Evolutionary conservation across 2,113 vertebrate genomes (phyloP), one percentile per base, ranked within the genome.

Genomic region (Rallus limicola): DNA sequence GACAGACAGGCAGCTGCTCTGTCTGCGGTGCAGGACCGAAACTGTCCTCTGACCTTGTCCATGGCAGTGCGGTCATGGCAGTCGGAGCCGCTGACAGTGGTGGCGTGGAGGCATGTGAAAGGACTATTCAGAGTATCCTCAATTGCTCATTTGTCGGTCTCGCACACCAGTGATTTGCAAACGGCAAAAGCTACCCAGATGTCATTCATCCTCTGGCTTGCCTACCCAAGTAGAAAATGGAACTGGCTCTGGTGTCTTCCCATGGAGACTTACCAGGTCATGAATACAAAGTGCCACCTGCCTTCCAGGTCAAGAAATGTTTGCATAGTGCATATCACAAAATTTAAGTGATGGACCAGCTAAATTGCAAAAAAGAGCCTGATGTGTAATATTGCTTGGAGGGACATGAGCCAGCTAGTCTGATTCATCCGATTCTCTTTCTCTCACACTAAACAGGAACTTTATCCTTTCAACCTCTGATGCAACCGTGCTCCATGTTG

Each of bases 381-480:
- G 76, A 52, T 36, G 69, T 74, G 92, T 13, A 74, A 74, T 33
- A 52, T 53, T 48, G 86, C 92, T 86, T 60, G 92, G 44, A 86
- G 88, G 92, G 55, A 92, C 13, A 0, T 18, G 52, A 69, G 90
- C 97, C 92, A 95, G 88, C 21, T 4, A 5, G 42, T 93, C 92
- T 97, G 75, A 33, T 55, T 92, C 95, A 72, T 82, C 62, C 10
- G 69, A 76, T 55, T 89, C 91, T 95, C 55, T 82, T 86, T 96
- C 83, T 94, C 97, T 96, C 82, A 13, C 48, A 19, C 92, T 93
- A 86, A 95, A 95, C 97, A 99, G 99, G 97, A 99, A 99, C 97
- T 98, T 99, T 90, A 97, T 99, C 88, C 96, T 99, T 33, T 98
- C 98, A 34, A 99, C 99, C 8, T 91, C 92, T 26, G 98, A 97